phyloP scores from a whole-genome alignment of 1,140 invertebrate genomes.

The Drosophila serrata region DNA sequence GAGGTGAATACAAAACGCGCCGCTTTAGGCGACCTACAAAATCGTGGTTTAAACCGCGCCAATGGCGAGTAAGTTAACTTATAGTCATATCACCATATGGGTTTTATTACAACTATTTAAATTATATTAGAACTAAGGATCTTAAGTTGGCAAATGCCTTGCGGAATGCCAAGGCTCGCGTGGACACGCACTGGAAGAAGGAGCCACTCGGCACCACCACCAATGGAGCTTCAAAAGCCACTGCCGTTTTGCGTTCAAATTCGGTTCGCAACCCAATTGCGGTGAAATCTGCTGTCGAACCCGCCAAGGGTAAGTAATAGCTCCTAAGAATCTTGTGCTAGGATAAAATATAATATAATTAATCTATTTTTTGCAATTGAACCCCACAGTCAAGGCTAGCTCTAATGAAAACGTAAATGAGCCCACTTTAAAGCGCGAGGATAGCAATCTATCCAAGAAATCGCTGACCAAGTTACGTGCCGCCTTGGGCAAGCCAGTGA shows the following conservation, averaged over 20 bases:
- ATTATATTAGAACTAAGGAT: constrained; percentile 58
- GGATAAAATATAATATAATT: no score
- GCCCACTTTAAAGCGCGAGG: constrained; percentile 67
- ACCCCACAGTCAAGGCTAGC: constrained; percentile 41
- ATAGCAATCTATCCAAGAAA: constrained; percentile 78
- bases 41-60: constrained; percentile 67
- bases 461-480: constrained; percentile 76
- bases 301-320: constrained; percentile 60
- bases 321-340: background rate
- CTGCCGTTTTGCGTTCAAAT: constrained; percentile 65
- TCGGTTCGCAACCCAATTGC: constrained; percentile 57
- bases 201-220: constrained; percentile 40
- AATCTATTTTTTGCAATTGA: background rate
- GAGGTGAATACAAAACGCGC: constrained; percentile 77
- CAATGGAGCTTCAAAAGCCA: constrained; percentile 26
- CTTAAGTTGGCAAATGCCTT: constrained; percentile 65
- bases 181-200: constrained; percentile 84
- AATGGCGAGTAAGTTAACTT: constrained; percentile 61
- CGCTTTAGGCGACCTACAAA: constrained; percentile 80
- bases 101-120: no score
- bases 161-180: constrained; percentile 72
- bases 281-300: constrained; percentile 39
- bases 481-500: constrained; percentile 63
- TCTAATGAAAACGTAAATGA: constrained; percentile 51
- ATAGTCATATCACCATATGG: background rate